Percentiles rank a stretch among this genome's conserved stretches.
phyloP scores from a whole-genome alignment of 2,797 vertebrate species.

The Distichodus sexfasciatus region DNA sequence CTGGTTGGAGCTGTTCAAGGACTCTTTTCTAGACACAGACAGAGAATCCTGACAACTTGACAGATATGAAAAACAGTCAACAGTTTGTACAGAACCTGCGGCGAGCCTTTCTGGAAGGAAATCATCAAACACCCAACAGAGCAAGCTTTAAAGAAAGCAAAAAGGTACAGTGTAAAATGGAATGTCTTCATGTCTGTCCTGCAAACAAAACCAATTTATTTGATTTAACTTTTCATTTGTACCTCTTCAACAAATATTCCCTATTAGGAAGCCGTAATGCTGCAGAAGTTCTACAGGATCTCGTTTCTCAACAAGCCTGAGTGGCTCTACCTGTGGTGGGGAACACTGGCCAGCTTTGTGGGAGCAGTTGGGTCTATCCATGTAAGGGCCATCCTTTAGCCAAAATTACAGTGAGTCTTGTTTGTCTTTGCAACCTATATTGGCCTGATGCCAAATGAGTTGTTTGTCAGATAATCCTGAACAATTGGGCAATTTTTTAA shows the following conservation, averaged over 20 bases:
- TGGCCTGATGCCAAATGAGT: not conserved
- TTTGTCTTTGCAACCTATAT: not conserved
- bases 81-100: slow-evolving; percentile 10
- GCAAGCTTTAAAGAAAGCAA: not conserved
- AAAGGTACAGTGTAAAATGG: not conserved
- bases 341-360: slow-evolving; percentile 64
- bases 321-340: slow-evolving; percentile 63
- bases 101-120: slow-evolving; percentile 9
- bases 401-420: slow-evolving; percentile 57
- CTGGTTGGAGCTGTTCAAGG: slow-evolving; percentile 20
- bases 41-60: not conserved
- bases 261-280: slow-evolving; percentile 56
- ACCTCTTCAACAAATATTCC: not conserved
- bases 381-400: slow-evolving; percentile 53
- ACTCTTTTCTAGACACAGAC: slow-evolving; percentile 30
- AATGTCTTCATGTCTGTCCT: not conserved
- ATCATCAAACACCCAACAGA: slow-evolving; percentile 10
- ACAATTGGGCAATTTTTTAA: too few species aligned
- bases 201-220: not conserved
- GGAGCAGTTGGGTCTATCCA: slow-evolving; percentile 65
- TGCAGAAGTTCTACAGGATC: slow-evolving; percentile 60
- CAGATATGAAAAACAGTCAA: slow-evolving; percentile 5
- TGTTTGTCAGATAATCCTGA: not conserved
- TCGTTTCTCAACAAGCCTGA: slow-evolving; percentile 68
- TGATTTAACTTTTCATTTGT: not conserved